Conservation (phyloP, 92 coral and sea anemone species). For the Epizoanthus illoricatus region DNA sequence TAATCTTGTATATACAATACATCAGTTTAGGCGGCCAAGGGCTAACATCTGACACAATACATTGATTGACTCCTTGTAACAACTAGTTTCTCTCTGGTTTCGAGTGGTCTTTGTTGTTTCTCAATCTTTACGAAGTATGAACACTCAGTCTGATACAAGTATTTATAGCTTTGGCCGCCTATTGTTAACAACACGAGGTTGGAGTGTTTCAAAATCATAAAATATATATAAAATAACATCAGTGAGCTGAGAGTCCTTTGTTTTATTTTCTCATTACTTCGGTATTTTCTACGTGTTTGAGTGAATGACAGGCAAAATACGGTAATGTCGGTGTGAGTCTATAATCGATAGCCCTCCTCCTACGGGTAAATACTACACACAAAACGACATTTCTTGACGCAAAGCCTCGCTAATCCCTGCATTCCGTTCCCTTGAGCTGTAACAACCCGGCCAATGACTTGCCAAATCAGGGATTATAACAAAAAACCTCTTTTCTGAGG, state of each 20-base stretch:
- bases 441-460: constrained; percentile 20
- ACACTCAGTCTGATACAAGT: constrained; percentile 11
- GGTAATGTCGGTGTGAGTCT: background rate
- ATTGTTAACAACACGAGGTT: constrained; percentile 36
- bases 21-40: background rate
- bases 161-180: constrained; percentile 12
- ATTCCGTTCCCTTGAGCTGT: constrained; percentile 18
- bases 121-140: background rate
- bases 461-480: constrained; percentile 17
- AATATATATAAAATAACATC: constrained; percentile 25
- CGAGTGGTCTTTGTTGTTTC: constrained; percentile 17
- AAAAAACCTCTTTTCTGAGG: background rate
- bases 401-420: constrained; percentile 13
- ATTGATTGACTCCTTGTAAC: constrained; percentile 1
- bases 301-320: constrained; percentile 15
- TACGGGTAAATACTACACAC: constrained; percentile 1
- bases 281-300: background rate
- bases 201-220: constrained; percentile 28
- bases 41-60: constrained; percentile 19
- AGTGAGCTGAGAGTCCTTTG: constrained; percentile 3
- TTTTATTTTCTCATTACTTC: constrained; percentile 22
- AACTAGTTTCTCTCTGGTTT: constrained; percentile 10
- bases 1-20: constrained; percentile 8
- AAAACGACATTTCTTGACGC: constrained; percentile 14
- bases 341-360: constrained; percentile 12